phyloP scores from a whole-genome alignment of 1,140 invertebrate genomes.

The Drosophila bifasciata region DNA sequence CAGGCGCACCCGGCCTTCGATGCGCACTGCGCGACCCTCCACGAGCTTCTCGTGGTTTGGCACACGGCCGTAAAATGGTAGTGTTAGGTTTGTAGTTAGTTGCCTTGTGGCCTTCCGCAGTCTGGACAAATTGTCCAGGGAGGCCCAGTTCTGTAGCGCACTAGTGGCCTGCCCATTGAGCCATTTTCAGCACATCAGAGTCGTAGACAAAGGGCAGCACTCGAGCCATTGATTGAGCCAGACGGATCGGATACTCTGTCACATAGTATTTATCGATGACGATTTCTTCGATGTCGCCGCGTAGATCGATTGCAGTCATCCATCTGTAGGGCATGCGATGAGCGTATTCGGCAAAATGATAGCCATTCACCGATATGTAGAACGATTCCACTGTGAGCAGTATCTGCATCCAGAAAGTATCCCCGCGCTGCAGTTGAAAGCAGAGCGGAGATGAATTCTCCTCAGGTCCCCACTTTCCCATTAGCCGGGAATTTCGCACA shows the following conservation, averaged over 20 bases:
- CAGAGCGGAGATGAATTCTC: slow-evolving; percentile 85
- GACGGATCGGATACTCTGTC: slow-evolving; percentile 60
- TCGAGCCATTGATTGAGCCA: slow-evolving; percentile 17
- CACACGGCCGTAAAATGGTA: slow-evolving; percentile 60
- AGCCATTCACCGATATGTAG: slow-evolving; percentile 88
- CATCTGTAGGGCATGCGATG: slow-evolving; percentile 86
- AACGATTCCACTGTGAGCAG: slow-evolving; percentile 81
- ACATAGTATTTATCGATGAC: slow-evolving; percentile 48
- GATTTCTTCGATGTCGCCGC: slow-evolving; percentile 54
- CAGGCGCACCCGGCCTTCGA: slow-evolving; percentile 86
- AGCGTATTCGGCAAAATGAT: slow-evolving; percentile 87
- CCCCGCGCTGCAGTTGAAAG: slow-evolving; percentile 77
- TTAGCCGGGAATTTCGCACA: slow-evolving; percentile 88
- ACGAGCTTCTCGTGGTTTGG: slow-evolving; percentile 15
- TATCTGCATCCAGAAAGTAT: slow-evolving; percentile 83
- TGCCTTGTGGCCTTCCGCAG: background rate
- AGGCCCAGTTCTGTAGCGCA: background rate
- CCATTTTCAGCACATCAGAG: background rate
- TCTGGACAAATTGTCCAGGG: background rate
- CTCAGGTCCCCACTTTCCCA: slow-evolving; percentile 87
- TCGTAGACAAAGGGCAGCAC: slow-evolving; percentile 7
- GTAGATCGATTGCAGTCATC: slow-evolving; percentile 73
- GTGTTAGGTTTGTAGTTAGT: slow-evolving; percentile 1
- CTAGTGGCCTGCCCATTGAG: too few species aligned
- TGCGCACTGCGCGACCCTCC: slow-evolving; percentile 84